phyloP scores from a whole-genome alignment of 2,888 invertebrate genomes.

The Platycnemis pennipes region DNA sequence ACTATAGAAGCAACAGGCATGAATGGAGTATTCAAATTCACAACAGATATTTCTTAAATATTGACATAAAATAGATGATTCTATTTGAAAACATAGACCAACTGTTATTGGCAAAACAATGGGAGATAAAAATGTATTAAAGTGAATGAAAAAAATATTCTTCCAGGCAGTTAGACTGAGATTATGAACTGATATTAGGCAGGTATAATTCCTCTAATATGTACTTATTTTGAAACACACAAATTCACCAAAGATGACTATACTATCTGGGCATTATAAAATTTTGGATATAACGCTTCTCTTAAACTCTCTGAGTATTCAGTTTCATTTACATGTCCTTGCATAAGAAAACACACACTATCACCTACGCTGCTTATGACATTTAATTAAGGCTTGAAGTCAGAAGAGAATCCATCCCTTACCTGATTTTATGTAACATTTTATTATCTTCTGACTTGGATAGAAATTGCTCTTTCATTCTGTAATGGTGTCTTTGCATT shows the following conservation, averaged over 20 bases:
- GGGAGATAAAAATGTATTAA: neutral
- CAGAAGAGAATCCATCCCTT: slow-evolving; percentile 24
- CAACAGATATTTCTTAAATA: slow-evolving; percentile 28
- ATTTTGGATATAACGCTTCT: slow-evolving; percentile 21
- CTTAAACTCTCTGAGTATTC: slow-evolving; percentile 10
- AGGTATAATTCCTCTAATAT: neutral
- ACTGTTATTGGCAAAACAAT: neutral
- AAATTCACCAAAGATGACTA: slow-evolving; percentile 20
- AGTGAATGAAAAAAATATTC: neutral
- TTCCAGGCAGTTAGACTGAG: neutral
- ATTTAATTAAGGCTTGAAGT: slow-evolving; percentile 17
- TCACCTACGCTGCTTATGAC: slow-evolving; percentile 32
- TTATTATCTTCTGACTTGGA: slow-evolving; percentile 9
- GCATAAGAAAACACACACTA: slow-evolving; percentile 40
- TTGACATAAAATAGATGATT: slow-evolving; percentile 29
- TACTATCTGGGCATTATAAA: slow-evolving; percentile 30
- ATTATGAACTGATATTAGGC: neutral
- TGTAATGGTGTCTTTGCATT: neutral
- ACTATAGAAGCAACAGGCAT: slow-evolving; percentile 50
- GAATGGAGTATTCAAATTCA: slow-evolving; percentile 37
- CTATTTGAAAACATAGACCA: neutral
- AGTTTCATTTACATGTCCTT: neutral
- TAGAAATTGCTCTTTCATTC: slow-evolving; percentile 37
- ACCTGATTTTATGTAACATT: neutral
- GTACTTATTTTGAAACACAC: slow-evolving; percentile 14